Evolutionary conservation across 2,797 vertebrate genomes (phyloP), one percentile per base, ranked within the genome.

Genomic region (Adrianichthys oophorus): DNA sequence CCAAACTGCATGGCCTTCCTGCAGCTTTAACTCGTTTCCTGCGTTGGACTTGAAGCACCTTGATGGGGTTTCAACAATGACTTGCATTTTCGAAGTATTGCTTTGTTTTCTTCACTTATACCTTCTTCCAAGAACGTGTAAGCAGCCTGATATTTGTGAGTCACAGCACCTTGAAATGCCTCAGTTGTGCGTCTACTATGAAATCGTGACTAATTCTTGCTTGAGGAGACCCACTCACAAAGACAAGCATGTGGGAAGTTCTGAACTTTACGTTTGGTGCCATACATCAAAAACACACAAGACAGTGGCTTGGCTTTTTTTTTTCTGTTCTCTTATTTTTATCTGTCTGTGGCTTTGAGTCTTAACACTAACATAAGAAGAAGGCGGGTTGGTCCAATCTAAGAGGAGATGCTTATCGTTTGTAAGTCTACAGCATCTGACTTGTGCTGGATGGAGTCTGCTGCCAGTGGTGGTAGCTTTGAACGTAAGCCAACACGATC

Each of bases 321-420:
- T 42, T 16, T 21, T 24, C n/a, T 19, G 42, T 15, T 29, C 4
- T 54, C 44, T 37, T 37, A 21, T 16, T 65, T 68, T 48, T 48
- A 69, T 73, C 65, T 42, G 19, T 41, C 59, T 72, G 57, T 23
- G 59, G 68, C 69, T 76, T 77, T 69, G 45, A 60, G 62, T 62
- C 26, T 58, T 55, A 16, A 62, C 72, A 76, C 56, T 56, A 48
- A 76, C 71, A 66, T 59, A 10, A 57, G 32, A 37, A 13, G 32
- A 10, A 37, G 32, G 56, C 69, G 72, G 23, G 40, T 24, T 23
- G 50, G 29, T 65, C 48, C 67, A 61, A 55, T 80, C 68, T 69
- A 44, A 45, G n/a, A 66, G 41, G 29, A 70, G 72, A 82, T 76
- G 55, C 44, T 80, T 84, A 82, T 85, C 81, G 6, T 1, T 1